A percentile compares a stretch with the other conserved stretches of the same genome.
phyloP scores from a whole-genome alignment of 2,113 vertebrate species.

The Bombycilla garrulus region DNA sequence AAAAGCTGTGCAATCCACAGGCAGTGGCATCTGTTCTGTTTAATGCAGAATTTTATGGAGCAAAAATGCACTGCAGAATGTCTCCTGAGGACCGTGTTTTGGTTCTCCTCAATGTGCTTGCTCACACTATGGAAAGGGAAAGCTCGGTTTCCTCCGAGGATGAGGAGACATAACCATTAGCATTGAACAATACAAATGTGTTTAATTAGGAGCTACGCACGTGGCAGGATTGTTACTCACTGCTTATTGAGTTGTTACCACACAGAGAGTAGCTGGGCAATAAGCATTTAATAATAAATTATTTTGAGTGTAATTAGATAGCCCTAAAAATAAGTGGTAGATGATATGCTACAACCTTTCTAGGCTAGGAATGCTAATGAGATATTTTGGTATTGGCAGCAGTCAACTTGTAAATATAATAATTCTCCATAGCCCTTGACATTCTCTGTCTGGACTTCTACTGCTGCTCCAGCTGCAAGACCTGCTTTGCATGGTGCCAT shows the following conservation, averaged over 20 bases:
- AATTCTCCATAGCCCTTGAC: neutral
- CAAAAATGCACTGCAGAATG: neutral
- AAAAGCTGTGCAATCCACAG: neutral
- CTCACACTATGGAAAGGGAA: neutral
- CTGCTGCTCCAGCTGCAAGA: neutral
- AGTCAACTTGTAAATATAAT: neutral
- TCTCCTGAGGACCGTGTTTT: neutral
- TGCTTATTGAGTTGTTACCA: neutral
- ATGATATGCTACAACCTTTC: neutral
- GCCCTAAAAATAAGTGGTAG: neutral
- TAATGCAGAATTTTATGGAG: constrained; percentile 2
- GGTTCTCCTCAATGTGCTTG: neutral
- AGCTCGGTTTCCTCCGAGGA: constrained; percentile 2
- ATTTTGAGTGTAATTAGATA: constrained; percentile 32
- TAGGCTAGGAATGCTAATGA: constrained; percentile 1
- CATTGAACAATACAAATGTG: neutral
- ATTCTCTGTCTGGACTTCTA: neutral
- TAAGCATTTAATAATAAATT: constrained; percentile 21
- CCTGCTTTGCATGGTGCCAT: neutral
- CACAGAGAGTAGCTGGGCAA: neutral
- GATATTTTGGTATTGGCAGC: neutral
- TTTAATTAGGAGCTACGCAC: neutral
- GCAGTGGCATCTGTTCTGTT: constrained; percentile 10
- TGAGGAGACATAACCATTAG: neutral
- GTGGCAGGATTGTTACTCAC: neutral